Percentiles rank a stretch among this genome's conserved stretches.
Conservation (phyloP, 2,797 vertebrate genomes). For the Rallus crepitans region DNA sequence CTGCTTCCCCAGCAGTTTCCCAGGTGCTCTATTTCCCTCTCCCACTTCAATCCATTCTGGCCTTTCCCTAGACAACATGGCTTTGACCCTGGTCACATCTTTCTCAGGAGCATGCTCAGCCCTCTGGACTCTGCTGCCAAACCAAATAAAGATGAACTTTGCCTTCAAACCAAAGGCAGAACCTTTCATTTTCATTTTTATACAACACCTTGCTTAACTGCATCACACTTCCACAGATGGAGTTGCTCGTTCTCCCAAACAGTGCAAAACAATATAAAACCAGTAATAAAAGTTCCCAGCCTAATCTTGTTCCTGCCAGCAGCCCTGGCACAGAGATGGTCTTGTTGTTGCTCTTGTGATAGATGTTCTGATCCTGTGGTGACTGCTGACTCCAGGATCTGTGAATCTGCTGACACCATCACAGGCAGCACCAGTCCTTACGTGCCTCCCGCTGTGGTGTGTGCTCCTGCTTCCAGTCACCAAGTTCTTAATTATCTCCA, state of each 20-base stretch:
- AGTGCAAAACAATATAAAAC: background rate
- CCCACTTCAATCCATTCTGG: background rate
- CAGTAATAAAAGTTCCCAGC: background rate
- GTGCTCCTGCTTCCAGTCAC: rapidly evolving
- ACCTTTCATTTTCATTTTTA: background rate
- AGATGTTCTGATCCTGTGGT: background rate
- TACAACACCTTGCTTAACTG: background rate
- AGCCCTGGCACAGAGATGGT: background rate
- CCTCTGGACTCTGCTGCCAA: background rate
- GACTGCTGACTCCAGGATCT: background rate
- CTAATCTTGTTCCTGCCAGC: background rate
- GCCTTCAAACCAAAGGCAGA: background rate
- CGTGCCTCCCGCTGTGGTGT: background rate
- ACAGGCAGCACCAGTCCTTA: background rate
- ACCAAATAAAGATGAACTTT: slow-evolving; percentile 3
- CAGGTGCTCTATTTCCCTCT: background rate
- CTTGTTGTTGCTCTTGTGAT: background rate
- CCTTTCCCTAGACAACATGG: background rate
- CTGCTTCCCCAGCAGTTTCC: background rate
- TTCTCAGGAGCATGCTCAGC: background rate
- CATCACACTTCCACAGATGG: background rate
- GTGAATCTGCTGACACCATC: rapidly evolving
- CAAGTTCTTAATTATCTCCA: background rate
- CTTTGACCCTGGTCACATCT: background rate
- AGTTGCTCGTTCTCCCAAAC: background rate